Percentiles rank a stretch among this genome's conserved stretches.
Evolutionary conservation across 1,140 invertebrate genomes (phyloP).

Genomic region (Penaeus indicus): DNA sequence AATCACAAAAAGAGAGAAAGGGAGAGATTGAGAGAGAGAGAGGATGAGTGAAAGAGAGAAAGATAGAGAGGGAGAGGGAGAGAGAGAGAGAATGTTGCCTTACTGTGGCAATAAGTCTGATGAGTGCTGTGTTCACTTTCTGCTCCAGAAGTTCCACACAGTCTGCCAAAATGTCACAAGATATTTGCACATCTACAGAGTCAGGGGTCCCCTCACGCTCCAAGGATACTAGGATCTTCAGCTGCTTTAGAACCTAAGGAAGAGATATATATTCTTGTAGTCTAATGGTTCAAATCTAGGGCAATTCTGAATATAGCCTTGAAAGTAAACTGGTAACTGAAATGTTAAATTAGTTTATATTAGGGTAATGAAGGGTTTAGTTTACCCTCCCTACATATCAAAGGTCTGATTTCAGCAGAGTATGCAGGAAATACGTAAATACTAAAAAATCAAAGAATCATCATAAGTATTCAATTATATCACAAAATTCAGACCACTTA

Average conservation of each 20-base stretch:
- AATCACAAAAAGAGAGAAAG: too few relatives aligned
- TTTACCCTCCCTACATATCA: too few relatives aligned
- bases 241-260: slow-evolving; percentile 36
- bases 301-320: too few relatives aligned
- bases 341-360: too few relatives aligned
- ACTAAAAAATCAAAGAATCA: not conserved
- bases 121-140: slow-evolving; percentile 45
- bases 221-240: slow-evolving; percentile 26
- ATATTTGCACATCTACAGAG: slow-evolving; percentile 26
- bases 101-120: slow-evolving; percentile 37
- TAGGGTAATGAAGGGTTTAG: too few relatives aligned
- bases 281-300: too few relatives aligned
- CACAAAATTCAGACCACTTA: not conserved
- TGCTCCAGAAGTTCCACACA: slow-evolving; percentile 33
- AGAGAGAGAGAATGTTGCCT: not conserved
- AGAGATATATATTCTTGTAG: not conserved
- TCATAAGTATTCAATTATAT: not conserved
- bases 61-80: too few relatives aligned
- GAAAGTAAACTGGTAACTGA: too few relatives aligned
- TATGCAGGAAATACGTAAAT: not conserved
- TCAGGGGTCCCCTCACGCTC: slow-evolving; percentile 24
- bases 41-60: too few relatives aligned
- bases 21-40: too few relatives aligned
- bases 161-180: slow-evolving; percentile 27
- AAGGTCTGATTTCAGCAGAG: too few relatives aligned